Evolutionary conservation across 2,888 invertebrate species (phyloP).

Genomic region (Phalera bucephala): DNA sequence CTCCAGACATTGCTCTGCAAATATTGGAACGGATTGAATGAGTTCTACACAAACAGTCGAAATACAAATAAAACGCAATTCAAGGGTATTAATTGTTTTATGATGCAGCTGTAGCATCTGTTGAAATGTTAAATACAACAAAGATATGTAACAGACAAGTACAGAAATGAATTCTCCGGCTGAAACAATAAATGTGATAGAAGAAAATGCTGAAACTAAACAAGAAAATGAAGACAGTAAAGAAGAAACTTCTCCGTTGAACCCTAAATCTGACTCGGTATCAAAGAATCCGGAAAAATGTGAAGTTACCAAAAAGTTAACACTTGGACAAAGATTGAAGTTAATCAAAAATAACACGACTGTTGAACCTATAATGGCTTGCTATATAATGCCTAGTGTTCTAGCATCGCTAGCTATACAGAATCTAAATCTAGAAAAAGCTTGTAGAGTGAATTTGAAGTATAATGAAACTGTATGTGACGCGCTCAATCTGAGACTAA

Average conservation of each 20-base stretch:
- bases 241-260: constrained; percentile 50
- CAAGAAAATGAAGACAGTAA: constrained; percentile 36
- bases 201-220: constrained; percentile 26
- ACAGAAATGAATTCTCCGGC: constrained; percentile 12
- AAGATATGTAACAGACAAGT: constrained; percentile 7
- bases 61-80: constrained; percentile 27
- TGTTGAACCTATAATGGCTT: constrained; percentile 88
- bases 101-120: constrained; percentile 24
- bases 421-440: constrained; percentile 88
- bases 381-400: constrained; percentile 86
- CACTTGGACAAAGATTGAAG: constrained; percentile 55
- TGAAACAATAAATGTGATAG: constrained; percentile 14
- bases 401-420: constrained; percentile 90
- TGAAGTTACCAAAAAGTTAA: constrained; percentile 42
- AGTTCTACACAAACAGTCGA: constrained; percentile 26
- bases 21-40: constrained; percentile 49
- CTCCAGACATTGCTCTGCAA: constrained; percentile 35
- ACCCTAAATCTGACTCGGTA: constrained; percentile 22
- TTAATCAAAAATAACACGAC: constrained; percentile 82
- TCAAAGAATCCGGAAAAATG: constrained; percentile 26
- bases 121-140: constrained; percentile 11
- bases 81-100: constrained; percentile 20
- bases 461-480: constrained; percentile 88
- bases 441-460: constrained; percentile 90
- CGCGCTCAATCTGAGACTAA: constrained; percentile 88